Conservation (phyloP, 2,888 invertebrate genomes). For the Synanthedon vespiformis region DNA sequence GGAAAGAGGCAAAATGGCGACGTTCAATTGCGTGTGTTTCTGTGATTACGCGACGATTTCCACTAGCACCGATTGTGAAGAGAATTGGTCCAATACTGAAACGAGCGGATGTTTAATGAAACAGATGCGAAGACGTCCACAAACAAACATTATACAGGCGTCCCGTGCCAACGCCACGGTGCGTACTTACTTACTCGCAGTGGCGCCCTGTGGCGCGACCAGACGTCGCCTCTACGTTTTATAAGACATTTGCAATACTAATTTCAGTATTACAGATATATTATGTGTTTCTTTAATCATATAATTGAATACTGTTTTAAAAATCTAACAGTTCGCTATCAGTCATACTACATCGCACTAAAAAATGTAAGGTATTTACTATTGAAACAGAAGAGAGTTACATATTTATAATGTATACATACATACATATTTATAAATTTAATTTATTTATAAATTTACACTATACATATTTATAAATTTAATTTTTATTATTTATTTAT, state of each 20-base stretch:
- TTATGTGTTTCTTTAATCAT: not conserved
- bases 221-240: slow-evolving; percentile 14
- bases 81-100: slow-evolving; percentile 59
- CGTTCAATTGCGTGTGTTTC: slow-evolving; percentile 7
- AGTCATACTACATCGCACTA: not conserved
- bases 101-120: slow-evolving; percentile 55
- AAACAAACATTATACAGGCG: slow-evolving; percentile 47
- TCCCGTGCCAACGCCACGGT: slow-evolving; percentile 43
- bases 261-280: not conserved
- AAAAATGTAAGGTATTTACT: no score
- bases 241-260: not conserved
- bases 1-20: not conserved
- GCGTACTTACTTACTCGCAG: slow-evolving; percentile 16
- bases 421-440: no score
- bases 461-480: no score
- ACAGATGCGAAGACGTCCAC: slow-evolving; percentile 61
- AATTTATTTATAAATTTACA: no score
- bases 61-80: slow-evolving; percentile 46
- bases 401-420: no score
- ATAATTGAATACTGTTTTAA: not conserved
- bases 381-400: slow-evolving; percentile 9
- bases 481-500: no score
- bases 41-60: slow-evolving; percentile 24
- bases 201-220: slow-evolving; percentile 48
- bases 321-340: slow-evolving; percentile 14